phyloP scores from a whole-genome alignment of 1,140 invertebrate species.

The Leptopilina clavipes region DNA sequence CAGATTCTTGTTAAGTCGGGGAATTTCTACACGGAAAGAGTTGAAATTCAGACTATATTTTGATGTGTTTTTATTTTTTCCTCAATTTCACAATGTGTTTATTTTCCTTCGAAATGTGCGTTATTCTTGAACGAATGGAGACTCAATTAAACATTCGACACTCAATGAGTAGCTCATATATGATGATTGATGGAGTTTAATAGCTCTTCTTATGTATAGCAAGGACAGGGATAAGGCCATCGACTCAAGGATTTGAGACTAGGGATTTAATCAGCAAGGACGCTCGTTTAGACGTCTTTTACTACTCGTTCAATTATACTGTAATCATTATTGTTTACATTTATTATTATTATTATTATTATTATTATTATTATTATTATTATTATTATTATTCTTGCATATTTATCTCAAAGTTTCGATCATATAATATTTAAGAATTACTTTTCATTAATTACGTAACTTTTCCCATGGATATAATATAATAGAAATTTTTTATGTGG shows the following conservation, averaged over 20 bases:
- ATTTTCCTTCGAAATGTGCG: no score
- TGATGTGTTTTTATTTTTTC: no score
- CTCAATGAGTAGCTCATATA: background rate
- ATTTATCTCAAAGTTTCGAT: background rate
- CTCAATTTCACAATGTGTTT: no score
- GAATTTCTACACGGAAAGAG: no score
- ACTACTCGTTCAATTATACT: slow-evolving; percentile 26
- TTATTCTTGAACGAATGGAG: background rate
- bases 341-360: background rate
- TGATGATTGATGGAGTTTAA: background rate
- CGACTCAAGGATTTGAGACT: slow-evolving; percentile 17
- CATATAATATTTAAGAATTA: background rate
- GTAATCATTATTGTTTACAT: slow-evolving; percentile 12
- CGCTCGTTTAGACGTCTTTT: slow-evolving; percentile 19
- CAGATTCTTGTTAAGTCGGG: no score
- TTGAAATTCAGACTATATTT: no score
- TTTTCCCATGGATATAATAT: no score
- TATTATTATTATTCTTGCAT: background rate
- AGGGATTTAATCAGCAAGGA: slow-evolving; percentile 25
- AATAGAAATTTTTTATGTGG: no score
- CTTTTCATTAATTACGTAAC: background rate
- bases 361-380: no score
- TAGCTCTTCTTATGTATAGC: background rate
- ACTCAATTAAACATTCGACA: background rate
- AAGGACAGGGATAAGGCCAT: slow-evolving; percentile 18